Evolutionary conservation across 1,140 invertebrate species (phyloP).

Genomic region (Drosophila pseudoananassae): DNA sequence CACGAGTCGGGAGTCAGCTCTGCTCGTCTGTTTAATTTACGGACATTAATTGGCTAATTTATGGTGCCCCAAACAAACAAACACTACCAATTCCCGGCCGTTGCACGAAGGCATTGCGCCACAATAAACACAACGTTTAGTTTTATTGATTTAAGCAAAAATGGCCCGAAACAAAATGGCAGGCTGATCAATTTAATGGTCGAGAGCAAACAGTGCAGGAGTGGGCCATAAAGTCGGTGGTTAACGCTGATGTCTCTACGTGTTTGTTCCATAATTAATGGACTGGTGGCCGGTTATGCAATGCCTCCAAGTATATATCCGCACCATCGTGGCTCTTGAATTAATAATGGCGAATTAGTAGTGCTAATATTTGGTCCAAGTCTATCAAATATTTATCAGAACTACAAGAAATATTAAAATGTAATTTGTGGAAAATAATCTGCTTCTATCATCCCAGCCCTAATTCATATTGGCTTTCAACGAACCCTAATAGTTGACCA

Average conservation of each 20-base stretch:
- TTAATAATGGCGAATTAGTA: conserved; percentile 16
- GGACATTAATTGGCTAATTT: conserved; percentile 68
- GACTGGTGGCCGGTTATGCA: conserved; percentile 25
- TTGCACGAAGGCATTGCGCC: conserved; percentile 23
- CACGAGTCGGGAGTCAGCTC: neutral
- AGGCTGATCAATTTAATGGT: conserved; percentile 37
- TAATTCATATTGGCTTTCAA: too few relatives aligned
- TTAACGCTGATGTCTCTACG: conserved; percentile 29
- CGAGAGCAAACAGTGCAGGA: conserved; percentile 32
- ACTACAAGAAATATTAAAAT: neutral
- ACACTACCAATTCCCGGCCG: neutral
- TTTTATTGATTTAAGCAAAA: conserved; percentile 57
- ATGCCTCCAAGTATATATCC: conserved; percentile 6
- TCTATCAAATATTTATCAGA: neutral
- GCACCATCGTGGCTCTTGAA: conserved; percentile 3
- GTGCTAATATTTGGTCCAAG: conserved; percentile 22
- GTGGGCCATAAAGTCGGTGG: conserved; percentile 31
- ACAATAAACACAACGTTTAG: conserved; percentile 55
- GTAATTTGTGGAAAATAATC: neutral
- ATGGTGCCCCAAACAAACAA: conserved; percentile 21
- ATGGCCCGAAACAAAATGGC: conserved; percentile 34
- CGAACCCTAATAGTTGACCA: too few relatives aligned
- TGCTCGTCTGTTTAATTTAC: conserved; percentile 37
- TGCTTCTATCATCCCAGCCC: too few relatives aligned
- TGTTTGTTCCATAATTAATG: conserved; percentile 48